These are phyloP conservation scores for Macrochelys suwanniensis DNA, from an alignment of 2,797 vertebrate species.

Conservation along the genomic window DNA sequence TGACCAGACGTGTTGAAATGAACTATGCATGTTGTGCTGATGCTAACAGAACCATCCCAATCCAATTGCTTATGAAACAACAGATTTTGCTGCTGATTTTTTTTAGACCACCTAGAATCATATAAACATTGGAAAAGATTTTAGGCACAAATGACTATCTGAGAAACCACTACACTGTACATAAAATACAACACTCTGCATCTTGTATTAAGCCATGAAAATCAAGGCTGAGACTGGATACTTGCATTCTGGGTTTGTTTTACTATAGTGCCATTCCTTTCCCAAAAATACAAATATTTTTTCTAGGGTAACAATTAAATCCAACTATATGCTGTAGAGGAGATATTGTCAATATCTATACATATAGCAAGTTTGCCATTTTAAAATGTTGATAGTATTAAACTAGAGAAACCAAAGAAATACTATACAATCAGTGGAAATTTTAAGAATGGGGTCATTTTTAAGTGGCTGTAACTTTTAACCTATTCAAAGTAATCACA, in stretches of 20 bases:
- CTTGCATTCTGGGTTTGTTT: background rate
- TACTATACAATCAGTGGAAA: background rate
- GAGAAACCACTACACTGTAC: background rate
- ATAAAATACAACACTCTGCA: background rate
- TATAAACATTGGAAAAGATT: background rate
- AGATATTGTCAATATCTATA: background rate
- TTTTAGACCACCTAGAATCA: background rate
- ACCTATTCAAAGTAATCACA: background rate
- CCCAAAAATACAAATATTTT: background rate
- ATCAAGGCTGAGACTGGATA: background rate
- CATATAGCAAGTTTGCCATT: accelerated
- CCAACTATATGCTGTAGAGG: background rate
- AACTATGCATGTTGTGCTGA: background rate
- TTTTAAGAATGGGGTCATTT: background rate
- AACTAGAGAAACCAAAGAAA: background rate
- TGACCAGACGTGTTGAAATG: background rate
- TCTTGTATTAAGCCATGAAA: accelerated
- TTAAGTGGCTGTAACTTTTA: background rate
- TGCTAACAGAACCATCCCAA: background rate
- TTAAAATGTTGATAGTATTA: accelerated
- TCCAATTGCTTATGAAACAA: background rate
- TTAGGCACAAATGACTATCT: background rate
- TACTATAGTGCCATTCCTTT: background rate
- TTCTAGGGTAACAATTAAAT: background rate
- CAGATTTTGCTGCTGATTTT: background rate